phyloP scores from a whole-genome alignment of 1,140 invertebrate species.

The Orchestia grillus region DNA sequence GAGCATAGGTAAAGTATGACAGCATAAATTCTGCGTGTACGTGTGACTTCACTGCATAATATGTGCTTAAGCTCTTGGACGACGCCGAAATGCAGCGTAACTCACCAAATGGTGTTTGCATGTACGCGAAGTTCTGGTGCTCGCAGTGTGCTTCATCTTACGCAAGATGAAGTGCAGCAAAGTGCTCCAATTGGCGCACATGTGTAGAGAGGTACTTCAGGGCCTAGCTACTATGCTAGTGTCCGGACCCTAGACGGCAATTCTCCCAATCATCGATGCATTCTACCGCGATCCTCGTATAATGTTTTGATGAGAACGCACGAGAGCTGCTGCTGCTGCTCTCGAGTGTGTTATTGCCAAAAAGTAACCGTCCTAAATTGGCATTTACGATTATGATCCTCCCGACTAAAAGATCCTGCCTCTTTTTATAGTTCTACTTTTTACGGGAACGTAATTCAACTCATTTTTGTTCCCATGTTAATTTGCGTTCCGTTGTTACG shows the following conservation, averaged over 20 bases:
- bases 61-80: background rate
- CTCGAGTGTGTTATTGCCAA: background rate
- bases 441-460: background rate
- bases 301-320: background rate
- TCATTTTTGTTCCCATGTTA: background rate
- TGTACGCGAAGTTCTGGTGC: background rate
- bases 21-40: background rate
- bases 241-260: background rate
- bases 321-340: no score
- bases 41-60: background rate
- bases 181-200: background rate
- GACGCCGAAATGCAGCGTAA: background rate
- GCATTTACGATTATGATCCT: background rate
- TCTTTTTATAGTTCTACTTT: background rate
- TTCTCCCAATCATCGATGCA: background rate
- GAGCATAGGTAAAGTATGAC: background rate
- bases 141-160: background rate
- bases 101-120: background rate
- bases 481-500: background rate
- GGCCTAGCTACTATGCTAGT: background rate
- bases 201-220: background rate
- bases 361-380: background rate
- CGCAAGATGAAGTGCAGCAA: background rate
- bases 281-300: background rate
- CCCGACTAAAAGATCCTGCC: background rate